A percentile compares a stretch with the other conserved stretches of the same genome.
Evolutionary conservation across 2,113 vertebrate species (phyloP).

Genomic region (Phyllostomus hastatus): DNA sequence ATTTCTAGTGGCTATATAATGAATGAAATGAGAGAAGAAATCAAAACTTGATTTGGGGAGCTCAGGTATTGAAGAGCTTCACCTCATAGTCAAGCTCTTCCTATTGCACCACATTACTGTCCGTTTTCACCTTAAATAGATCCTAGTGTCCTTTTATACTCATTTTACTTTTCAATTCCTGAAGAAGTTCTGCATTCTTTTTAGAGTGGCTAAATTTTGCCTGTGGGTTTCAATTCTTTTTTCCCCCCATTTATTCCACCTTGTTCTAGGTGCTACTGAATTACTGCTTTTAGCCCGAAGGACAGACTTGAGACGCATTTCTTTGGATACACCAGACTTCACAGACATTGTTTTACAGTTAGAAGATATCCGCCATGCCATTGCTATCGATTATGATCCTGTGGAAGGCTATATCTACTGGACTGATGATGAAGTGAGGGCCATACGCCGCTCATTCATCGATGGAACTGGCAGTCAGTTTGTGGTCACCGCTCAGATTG

Average conservation of each 20-base stretch:
- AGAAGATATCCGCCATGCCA: conserved; percentile 96
- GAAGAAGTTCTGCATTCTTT: not conserved
- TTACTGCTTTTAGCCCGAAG: conserved; percentile 93
- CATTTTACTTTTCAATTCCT: not conserved
- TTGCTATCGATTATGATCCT: conserved; percentile 97
- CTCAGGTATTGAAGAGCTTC: not conserved
- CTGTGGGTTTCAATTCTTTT: not conserved
- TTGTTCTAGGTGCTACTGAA: conserved; percentile 88
- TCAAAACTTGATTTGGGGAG: not conserved
- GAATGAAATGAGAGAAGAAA: not conserved
- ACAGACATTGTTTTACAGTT: conserved; percentile 93
- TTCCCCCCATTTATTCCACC: not conserved
- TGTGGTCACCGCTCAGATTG: conserved; percentile 93
- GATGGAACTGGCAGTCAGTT: conserved; percentile 92
- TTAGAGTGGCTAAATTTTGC: conserved; percentile 37
- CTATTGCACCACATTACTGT: not conserved
- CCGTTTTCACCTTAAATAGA: not conserved
- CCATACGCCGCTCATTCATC: conserved; percentile 90
- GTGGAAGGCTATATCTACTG: conserved; percentile 95
- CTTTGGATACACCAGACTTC: conserved; percentile 95
- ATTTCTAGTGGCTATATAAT: not conserved
- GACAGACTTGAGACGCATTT: conserved; percentile 94
- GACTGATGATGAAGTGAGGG: conserved; percentile 96
- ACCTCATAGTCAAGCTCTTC: not conserved
- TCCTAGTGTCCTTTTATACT: not conserved